Percentiles rank a stretch among this genome's conserved stretches.
phyloP scores from a whole-genome alignment of 1,140 invertebrate species.

The Ctenoplectra terminalis region DNA sequence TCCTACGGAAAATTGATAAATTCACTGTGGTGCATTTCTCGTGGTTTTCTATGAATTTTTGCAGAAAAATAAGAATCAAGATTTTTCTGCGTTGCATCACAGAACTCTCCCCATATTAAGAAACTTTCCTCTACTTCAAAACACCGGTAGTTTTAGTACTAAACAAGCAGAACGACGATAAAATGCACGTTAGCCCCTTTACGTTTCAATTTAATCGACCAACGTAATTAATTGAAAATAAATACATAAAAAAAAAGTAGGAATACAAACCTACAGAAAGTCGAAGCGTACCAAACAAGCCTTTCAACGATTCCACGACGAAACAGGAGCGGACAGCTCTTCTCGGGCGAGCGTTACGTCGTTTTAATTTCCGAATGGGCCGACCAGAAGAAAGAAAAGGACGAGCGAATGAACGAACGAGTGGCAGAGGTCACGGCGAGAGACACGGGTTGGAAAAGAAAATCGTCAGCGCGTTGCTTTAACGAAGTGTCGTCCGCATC shows the following conservation, averaged over 20 bases:
- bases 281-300: not conserved
- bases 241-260: not conserved
- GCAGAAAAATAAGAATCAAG: too few relatives aligned
- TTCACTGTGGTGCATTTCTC: too few relatives aligned
- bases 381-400: not conserved
- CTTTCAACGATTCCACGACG: conserved; percentile 9
- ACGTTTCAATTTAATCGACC: conserved; percentile 6
- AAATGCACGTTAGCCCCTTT: not conserved
- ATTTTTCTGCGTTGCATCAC: too few relatives aligned
- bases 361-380: conserved; percentile 60
- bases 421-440: not conserved
- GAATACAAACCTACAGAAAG: not conserved
- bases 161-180: not conserved
- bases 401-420: not conserved
- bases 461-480: conserved; percentile 69
- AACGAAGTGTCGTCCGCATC: conserved; percentile 71
- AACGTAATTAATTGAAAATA: not conserved
- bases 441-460: conserved; percentile 58
- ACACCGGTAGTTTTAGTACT: too few relatives aligned
- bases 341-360: conserved; percentile 29
- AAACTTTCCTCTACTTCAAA: too few relatives aligned
- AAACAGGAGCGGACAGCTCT: conserved; percentile 25
- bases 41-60: too few relatives aligned
- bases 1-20: too few relatives aligned
- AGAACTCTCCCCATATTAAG: too few relatives aligned